Conservation (phyloP, 2,888 invertebrate genomes). For the Strigamia crassipes region DNA sequence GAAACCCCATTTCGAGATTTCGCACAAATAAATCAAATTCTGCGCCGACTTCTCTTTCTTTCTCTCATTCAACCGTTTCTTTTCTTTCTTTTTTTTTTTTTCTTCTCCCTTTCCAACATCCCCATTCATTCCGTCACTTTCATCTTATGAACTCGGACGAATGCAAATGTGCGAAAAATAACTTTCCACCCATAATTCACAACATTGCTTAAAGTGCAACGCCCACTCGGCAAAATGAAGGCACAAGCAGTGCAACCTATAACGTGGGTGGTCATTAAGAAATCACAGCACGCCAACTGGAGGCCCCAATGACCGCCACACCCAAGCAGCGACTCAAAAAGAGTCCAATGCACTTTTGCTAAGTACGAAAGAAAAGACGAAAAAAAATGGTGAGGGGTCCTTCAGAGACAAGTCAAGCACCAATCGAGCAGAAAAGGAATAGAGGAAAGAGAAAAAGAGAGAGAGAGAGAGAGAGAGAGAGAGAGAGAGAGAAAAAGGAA, state of each 20-base stretch:
- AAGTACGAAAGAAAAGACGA: not conserved
- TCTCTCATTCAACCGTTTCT: slow-evolving; percentile 39
- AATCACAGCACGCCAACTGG: slow-evolving; percentile 38
- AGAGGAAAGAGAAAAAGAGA: not conserved
- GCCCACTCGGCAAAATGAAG: slow-evolving; percentile 25
- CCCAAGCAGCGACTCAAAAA: slow-evolving; percentile 27
- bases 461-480: not conserved
- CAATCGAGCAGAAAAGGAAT: slow-evolving; percentile 3
- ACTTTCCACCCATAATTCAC: slow-evolving; percentile 38
- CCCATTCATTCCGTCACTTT: not conserved
- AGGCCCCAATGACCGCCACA: slow-evolving; percentile 42
- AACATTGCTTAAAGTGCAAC: slow-evolving; percentile 20
- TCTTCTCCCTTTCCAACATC: not conserved
- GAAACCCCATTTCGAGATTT: slow-evolving; percentile 42
- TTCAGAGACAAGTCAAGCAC: slow-evolving; percentile 37
- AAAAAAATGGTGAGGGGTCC: not conserved
- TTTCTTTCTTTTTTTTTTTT: not conserved
- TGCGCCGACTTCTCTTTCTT: slow-evolving; percentile 41
- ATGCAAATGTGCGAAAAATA: slow-evolving; percentile 35
- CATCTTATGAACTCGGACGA: slow-evolving; percentile 25
- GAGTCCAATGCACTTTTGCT: slow-evolving; percentile 39
- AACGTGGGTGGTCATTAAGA: slow-evolving; percentile 39
- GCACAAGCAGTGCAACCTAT: slow-evolving; percentile 10
- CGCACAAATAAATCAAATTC: slow-evolving; percentile 39
- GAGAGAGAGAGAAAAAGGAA: not conserved